Evolutionary conservation across 2,797 vertebrate species (phyloP), one percentile per base, ranked within the genome.

Genomic region (Micrastur ruficollis): DNA sequence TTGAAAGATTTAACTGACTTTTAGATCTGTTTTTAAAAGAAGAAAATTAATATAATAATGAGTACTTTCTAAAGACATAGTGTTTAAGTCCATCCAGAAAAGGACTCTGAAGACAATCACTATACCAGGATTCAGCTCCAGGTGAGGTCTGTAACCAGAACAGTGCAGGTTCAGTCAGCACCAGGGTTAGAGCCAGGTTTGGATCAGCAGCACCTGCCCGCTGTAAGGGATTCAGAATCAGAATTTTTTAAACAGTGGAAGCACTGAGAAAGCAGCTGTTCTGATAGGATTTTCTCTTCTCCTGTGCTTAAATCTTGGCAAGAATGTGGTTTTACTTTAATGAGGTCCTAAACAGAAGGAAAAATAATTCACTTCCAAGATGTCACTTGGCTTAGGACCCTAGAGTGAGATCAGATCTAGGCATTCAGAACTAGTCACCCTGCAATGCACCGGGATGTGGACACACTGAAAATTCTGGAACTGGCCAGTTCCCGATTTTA

Each of bases 201-300:
- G 59, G 17, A 76, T 44, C 25, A 52, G 42, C 13, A 70, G 20
- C 47, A 87, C 7, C 5, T 31, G 67, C 5, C 8, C 0, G 0
- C 25, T 93, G 22, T 40, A 81, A 38, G 16, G 8, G 9, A 78
- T 84, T 80, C 40, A 38, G 16, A 88, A 76, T 65, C 13, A 66
- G 9, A 40, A 8, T 14, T 79, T 73, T 85, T 93, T 8, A 40
- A 70, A 42, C 23, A 8, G 17, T 81, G 12, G 34, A 88, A 86
- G 40, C 20, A 53, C 8, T 65, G 42, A 59, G 44, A 63, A 55
- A 53, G 4, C 14, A 46, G 14, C 8, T 34, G 3, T 32, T 88
- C 44, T 67, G 18, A 23, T 2, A 20, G 26, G 16, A 25, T 81
- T 79, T 84, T 67, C 27, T 66, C 8, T 67, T 59, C 11, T 31